These are phyloP conservation scores for Alethe castanea DNA, from an alignment of 2,113 vertebrate genomes.

Conservation along the genomic window DNA sequence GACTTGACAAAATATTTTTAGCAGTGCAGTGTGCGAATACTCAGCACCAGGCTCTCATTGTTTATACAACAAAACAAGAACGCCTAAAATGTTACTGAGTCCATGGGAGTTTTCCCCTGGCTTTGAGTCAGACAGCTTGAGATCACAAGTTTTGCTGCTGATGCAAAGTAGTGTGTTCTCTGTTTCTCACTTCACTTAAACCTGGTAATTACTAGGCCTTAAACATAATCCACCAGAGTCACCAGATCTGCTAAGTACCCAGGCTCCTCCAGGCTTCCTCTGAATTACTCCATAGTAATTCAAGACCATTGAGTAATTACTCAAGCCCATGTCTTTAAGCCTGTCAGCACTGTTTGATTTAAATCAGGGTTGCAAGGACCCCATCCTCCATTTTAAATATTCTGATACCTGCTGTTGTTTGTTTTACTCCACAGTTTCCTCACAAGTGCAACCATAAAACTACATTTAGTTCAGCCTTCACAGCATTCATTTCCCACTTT, in stretches of 20 bases:
- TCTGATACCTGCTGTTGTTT: neutral
- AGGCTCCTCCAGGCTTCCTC: neutral
- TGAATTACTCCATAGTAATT: neutral
- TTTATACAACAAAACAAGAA: neutral
- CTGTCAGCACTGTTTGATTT: neutral
- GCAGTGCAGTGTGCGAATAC: fast-evolving
- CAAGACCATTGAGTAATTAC: too few species aligned
- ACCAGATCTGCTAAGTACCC: neutral
- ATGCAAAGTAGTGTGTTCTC: neutral
- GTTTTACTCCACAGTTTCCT: neutral
- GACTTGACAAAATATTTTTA: neutral
- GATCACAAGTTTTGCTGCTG: neutral
- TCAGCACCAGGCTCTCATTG: neutral
- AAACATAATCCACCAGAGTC: neutral
- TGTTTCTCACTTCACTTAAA: neutral
- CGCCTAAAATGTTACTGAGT: neutral
- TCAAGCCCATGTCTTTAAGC: neutral
- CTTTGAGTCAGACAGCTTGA: neutral
- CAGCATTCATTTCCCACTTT: neutral
- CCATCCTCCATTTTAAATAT: neutral
- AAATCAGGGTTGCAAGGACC: neutral
- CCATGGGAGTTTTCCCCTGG: neutral
- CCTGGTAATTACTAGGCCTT: neutral
- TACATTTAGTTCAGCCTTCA: neutral
- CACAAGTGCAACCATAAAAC: neutral